Evolutionary conservation across 2,797 vertebrate species (phyloP).

Genomic region (Ctenopoma multispine): DNA sequence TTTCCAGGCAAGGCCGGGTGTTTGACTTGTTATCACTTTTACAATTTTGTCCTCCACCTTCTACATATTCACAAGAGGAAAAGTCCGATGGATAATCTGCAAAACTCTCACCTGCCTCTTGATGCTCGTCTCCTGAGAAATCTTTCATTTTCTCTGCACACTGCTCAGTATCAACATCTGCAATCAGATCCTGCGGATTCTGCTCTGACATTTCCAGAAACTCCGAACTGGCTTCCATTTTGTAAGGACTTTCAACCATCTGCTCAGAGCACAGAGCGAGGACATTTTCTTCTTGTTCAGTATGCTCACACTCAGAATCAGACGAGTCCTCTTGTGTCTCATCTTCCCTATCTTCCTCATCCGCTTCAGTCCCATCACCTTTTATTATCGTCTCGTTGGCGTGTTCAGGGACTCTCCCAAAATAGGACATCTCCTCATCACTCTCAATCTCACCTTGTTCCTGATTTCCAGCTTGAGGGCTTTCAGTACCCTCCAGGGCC

Average conservation of each 20-base stretch:
- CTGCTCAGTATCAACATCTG: constrained; percentile 45
- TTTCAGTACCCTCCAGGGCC: constrained; percentile 41
- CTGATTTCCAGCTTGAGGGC: constrained; percentile 61
- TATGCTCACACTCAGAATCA: constrained; percentile 38
- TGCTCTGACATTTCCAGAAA: constrained; percentile 54
- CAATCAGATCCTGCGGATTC: constrained; percentile 50
- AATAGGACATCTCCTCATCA: constrained; percentile 63
- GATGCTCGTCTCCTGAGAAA: constrained; percentile 83
- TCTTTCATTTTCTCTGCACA: constrained; percentile 69
- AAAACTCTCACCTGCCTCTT: constrained; percentile 80
- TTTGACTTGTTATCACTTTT: constrained; percentile 4
- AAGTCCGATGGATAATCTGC: constrained; percentile 84
- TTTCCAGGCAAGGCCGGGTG: constrained; percentile 2
- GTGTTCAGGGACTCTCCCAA: constrained; percentile 52
- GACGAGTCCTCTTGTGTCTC: constrained; percentile 21
- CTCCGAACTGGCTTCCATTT: constrained; percentile 17
- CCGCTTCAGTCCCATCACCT: constrained; percentile 45
- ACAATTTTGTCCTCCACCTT: constrained; percentile 24
- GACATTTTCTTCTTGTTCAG: constrained; percentile 23
- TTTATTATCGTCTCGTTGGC: constrained; percentile 31
- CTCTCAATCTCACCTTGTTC: constrained; percentile 56
- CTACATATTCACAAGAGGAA: constrained; percentile 74
- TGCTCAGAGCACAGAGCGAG: not conserved
- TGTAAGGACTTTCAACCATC: constrained; percentile 31
- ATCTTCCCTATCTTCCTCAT: constrained; percentile 31